A percentile compares a stretch with the other conserved stretches of the same genome.
Evolutionary conservation across 2,888 invertebrate genomes (phyloP).

Genomic region (Metellina segmentata): DNA sequence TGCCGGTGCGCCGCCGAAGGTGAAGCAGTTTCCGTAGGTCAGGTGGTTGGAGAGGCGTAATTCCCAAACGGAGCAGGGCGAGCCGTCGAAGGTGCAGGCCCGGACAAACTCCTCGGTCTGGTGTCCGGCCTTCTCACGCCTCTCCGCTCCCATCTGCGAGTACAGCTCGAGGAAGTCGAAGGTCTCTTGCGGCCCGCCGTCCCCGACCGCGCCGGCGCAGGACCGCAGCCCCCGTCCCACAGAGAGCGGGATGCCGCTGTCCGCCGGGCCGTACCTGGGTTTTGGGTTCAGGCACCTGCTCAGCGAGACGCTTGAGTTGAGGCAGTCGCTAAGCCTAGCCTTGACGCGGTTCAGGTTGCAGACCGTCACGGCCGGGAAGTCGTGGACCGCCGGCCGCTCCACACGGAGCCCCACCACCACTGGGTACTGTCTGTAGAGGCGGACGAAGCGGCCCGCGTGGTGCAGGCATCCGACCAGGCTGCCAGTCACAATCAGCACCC

Average conservation of each 20-base stretch:
- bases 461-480: neutral
- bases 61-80: too few species aligned
- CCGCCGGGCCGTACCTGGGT: too few species aligned
- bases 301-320: neutral
- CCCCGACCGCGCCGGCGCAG: neutral
- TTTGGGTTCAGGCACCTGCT: neutral
- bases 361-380: conserved; percentile 65
- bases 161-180: neutral
- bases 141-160: neutral
- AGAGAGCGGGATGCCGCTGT: neutral
- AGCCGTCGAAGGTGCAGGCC: too few species aligned
- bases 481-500: conserved; percentile 2
- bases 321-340: neutral
- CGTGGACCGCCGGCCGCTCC: neutral
- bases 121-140: too few species aligned
- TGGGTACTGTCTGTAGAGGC: conserved; percentile 25
- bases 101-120: too few species aligned
- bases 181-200: too few species aligned
- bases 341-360: conserved; percentile 77
- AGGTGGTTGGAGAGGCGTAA: neutral
- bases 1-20: conserved; percentile 18
- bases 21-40: conserved; percentile 55
- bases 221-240: neutral
- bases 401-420: conserved; percentile 4
- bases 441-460: neutral